Evolutionary conservation across 2,888 invertebrate genomes (phyloP).

Genomic region (Epiblema foenella): DNA sequence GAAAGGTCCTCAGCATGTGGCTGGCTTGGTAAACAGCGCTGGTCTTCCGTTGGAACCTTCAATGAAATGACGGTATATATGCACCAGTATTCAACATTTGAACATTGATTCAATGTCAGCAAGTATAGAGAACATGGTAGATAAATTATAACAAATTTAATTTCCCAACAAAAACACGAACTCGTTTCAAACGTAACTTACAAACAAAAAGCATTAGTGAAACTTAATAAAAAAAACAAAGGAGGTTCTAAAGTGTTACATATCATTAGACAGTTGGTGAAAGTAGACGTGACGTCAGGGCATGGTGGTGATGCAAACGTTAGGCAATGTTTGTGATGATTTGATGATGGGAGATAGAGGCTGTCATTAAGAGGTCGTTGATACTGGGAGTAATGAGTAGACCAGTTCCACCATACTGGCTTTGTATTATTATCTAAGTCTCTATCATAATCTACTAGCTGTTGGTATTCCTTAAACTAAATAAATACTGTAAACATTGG

Average conservation of each 20-base stretch:
- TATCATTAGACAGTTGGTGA: constrained; percentile 65
- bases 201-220: constrained; percentile 28
- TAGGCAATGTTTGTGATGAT: constrained; percentile 31
- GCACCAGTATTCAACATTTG: too few relatives aligned
- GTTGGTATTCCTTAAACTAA: too few relatives aligned
- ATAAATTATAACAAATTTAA: too few relatives aligned
- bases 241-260: constrained; percentile 49
- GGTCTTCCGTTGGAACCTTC: too few relatives aligned
- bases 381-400: not conserved
- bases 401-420: not conserved
- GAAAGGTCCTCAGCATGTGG: too few relatives aligned
- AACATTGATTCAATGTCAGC: not conserved
- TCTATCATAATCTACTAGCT: too few relatives aligned
- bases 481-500: too few relatives aligned
- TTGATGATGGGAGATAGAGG: constrained; percentile 20
- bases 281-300: constrained; percentile 78
- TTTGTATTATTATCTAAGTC: too few relatives aligned
- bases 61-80: too few relatives aligned
- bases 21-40: too few relatives aligned
- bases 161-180: not conserved
- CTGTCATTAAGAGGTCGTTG: constrained; percentile 25
- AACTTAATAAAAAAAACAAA: constrained; percentile 49
- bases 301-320: constrained; percentile 36
- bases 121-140: constrained; percentile 9
- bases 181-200: constrained; percentile 7